A percentile compares a stretch with the other conserved stretches of the same genome.
Evolutionary conservation across 2,888 invertebrate species (phyloP).

Genomic region (Hybos culiciformis): DNA sequence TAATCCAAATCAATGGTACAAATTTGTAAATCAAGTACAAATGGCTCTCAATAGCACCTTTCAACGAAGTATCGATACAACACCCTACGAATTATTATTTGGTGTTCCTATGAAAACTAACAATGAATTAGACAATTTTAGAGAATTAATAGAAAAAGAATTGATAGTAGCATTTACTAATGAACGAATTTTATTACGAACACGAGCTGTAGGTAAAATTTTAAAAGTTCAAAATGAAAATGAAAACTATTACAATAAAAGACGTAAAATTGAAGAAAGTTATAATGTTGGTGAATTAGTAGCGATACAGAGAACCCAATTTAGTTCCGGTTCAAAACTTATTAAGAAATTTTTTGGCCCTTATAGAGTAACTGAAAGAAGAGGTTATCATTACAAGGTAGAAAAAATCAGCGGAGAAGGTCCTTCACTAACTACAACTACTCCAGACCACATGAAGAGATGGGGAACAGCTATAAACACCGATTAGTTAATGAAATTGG

Average conservation of each 20-base stretch:
- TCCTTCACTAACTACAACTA: not conserved
- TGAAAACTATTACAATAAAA: not conserved
- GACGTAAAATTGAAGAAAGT: not conserved
- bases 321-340: not conserved
- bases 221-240: not conserved
- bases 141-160: not conserved
- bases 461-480: not conserved
- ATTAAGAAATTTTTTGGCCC: not conserved
- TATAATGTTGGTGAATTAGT: not conserved
- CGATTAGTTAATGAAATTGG: no score
- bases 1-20: conserved; percentile 1
- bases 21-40: not conserved
- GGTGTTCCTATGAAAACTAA: not conserved
- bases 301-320: not conserved
- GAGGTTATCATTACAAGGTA: not conserved
- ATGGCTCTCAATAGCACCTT: not conserved
- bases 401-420: not conserved
- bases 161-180: not conserved
- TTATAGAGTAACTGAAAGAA: not conserved
- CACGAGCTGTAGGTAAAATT: not conserved
- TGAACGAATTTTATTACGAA: not conserved
- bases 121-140: not conserved
- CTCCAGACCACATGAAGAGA: not conserved
- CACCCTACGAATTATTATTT: conserved; percentile 3
- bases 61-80: not conserved